Evolutionary conservation across 92 coral and sea anemone genomes (phyloP).

Genomic region (Epizoanthus scotinus): DNA sequence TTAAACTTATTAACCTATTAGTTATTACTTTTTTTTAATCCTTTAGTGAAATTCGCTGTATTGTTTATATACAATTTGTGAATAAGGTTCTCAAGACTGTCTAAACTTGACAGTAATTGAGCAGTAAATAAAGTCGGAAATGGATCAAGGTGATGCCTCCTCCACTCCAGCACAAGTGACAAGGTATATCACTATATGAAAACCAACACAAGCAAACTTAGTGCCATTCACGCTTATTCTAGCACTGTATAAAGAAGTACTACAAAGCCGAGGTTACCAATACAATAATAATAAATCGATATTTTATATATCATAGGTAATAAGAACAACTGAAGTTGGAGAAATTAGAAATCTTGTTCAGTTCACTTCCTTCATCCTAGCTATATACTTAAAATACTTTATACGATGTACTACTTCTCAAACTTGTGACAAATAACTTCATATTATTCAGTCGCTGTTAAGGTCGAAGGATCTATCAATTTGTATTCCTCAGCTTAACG

Average conservation of each 20-base stretch:
- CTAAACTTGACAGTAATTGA: constrained; percentile 11
- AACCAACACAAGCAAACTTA: neutral
- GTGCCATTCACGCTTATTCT: too few species aligned
- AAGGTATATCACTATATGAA: neutral
- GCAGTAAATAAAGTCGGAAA: constrained; percentile 16
- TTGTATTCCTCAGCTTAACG: too few species aligned
- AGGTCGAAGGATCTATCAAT: neutral
- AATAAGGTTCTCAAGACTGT: neutral
- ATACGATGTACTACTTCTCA: neutral
- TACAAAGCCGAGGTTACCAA: too few species aligned
- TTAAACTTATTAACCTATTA: too few species aligned
- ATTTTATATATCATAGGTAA: neutral
- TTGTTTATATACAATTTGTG: too few species aligned
- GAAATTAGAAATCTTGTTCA: neutral
- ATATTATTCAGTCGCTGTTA: neutral
- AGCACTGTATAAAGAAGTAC: too few species aligned
- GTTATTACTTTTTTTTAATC: too few species aligned
- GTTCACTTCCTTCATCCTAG: neutral
- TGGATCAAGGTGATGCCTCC: neutral
- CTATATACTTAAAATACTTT: neutral
- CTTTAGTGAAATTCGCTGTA: too few species aligned
- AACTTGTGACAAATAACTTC: neutral
- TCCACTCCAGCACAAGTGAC: constrained; percentile 5
- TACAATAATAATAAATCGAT: neutral
- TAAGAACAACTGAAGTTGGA: too few species aligned